Percentiles rank a stretch among this genome's conserved stretches.
These are phyloP conservation scores for Chaenogobius annularis DNA, from an alignment of 2,113 vertebrate genomes.

Conservation along the genomic window DNA sequence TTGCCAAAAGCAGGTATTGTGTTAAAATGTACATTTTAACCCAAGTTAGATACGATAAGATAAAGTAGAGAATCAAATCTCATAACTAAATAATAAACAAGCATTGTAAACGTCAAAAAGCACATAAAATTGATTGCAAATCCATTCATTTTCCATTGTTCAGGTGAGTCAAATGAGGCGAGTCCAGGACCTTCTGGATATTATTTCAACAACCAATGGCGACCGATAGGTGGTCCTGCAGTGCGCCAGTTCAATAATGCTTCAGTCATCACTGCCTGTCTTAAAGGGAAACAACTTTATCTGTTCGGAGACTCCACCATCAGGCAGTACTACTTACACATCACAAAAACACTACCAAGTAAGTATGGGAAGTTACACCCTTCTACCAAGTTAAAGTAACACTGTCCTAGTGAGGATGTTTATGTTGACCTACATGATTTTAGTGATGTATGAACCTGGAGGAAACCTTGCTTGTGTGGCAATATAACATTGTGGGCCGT, in stretches of 20 bases:
- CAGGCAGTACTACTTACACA: conserved; percentile 91
- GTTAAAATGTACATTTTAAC: no score
- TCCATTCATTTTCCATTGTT: neutral
- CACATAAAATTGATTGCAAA: neutral
- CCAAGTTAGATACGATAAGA: no score
- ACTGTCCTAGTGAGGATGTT: no score
- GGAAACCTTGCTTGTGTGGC: neutral
- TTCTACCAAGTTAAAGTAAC: no score
- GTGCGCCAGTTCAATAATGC: conserved; percentile 80
- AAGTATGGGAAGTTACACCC: neutral
- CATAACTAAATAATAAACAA: no score
- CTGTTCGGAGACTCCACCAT: conserved; percentile 91
- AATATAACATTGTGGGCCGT: no score
- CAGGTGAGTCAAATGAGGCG: conserved; percentile 23
- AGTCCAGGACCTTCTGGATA: conserved; percentile 80
- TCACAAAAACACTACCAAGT: conserved; percentile 84
- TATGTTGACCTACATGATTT: no score
- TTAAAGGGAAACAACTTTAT: conserved; percentile 84
- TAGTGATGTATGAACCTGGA: neutral
- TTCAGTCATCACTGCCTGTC: conserved; percentile 80
- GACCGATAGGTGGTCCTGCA: conserved; percentile 62
- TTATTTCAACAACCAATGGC: conserved; percentile 85
- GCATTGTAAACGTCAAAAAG: neutral
- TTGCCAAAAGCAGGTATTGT: neutral
- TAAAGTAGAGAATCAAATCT: no score